A percentile compares a stretch with the other conserved stretches of the same genome.
phyloP scores from a whole-genome alignment of 2,113 vertebrate species.

The Eidolon helvum region DNA sequence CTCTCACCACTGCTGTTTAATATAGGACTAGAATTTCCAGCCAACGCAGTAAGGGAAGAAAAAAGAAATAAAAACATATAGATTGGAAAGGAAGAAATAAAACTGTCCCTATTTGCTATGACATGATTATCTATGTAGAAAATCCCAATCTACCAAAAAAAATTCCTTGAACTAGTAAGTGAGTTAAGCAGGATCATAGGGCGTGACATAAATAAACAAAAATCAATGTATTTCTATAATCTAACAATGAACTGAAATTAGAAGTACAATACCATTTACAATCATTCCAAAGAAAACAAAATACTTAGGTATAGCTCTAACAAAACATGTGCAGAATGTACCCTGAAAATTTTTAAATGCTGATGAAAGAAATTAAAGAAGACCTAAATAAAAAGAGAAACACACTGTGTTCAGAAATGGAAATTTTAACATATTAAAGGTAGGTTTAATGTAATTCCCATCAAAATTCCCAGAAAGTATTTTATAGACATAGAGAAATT shows the following conservation, averaged over 20 bases:
- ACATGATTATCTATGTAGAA: neutral
- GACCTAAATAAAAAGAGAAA: neutral
- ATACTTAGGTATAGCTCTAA: neutral
- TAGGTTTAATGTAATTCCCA: neutral
- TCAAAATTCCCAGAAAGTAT: neutral
- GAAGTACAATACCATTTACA: neutral
- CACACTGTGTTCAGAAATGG: neutral
- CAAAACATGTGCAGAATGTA: neutral
- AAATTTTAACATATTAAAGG: neutral
- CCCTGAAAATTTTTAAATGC: neutral
- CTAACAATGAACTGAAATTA: neutral
- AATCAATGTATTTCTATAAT: neutral
- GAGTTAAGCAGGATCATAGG: neutral
- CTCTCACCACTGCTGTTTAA: neutral
- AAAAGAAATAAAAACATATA: neutral
- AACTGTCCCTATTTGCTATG: neutral
- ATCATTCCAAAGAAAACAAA: neutral
- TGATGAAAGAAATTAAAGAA: neutral
- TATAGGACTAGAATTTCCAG: neutral
- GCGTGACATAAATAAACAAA: neutral
- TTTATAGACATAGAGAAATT: neutral
- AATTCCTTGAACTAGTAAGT: neutral
- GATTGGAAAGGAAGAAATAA: neutral
- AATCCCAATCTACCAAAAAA: neutral
- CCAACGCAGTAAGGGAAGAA: neutral